phyloP scores from a whole-genome alignment of 2,888 invertebrate species.

The Steinernema hermaphroditum region DNA sequence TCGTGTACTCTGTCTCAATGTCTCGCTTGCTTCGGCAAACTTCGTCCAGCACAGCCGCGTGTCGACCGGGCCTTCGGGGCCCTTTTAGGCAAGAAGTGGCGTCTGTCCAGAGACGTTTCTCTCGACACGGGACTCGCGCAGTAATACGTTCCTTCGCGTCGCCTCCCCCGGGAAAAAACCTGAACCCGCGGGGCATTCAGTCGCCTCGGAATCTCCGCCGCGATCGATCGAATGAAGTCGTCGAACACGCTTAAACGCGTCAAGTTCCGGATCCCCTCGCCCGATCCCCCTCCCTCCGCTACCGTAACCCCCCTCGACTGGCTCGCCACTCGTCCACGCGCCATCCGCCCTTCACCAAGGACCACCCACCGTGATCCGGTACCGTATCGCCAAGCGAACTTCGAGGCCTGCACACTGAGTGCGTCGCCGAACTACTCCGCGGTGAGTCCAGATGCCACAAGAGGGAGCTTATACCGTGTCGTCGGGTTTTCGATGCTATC shows the following conservation, averaged over 20 bases:
- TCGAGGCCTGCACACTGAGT: background rate
- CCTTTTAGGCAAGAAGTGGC: no score
- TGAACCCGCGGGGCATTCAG: conserved; percentile 1
- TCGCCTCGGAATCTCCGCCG: conserved; percentile 2
- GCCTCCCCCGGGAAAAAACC: background rate
- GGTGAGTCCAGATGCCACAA: no score
- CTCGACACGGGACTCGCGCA: background rate
- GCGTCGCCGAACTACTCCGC: background rate
- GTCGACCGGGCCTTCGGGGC: no score
- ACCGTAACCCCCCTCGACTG: conserved; percentile 14
- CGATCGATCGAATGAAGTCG: conserved; percentile 4
- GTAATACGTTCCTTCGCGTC: background rate
- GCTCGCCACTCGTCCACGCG: conserved; percentile 12
- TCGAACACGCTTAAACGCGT: conserved; percentile 1
- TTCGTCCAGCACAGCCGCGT: no score
- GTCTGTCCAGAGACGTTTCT: no score
- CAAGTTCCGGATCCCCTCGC: conserved; percentile 19
- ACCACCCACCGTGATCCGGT: background rate
- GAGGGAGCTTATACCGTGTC: no score
- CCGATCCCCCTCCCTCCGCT: background rate
- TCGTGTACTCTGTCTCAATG: no score
- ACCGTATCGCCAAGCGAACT: conserved; percentile 17
- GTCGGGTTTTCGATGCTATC: no score
- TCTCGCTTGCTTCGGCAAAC: no score
- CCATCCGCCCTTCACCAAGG: background rate